Conservation (phyloP, 2,797 vertebrate species). For the Oophaga sylvatica region DNA sequence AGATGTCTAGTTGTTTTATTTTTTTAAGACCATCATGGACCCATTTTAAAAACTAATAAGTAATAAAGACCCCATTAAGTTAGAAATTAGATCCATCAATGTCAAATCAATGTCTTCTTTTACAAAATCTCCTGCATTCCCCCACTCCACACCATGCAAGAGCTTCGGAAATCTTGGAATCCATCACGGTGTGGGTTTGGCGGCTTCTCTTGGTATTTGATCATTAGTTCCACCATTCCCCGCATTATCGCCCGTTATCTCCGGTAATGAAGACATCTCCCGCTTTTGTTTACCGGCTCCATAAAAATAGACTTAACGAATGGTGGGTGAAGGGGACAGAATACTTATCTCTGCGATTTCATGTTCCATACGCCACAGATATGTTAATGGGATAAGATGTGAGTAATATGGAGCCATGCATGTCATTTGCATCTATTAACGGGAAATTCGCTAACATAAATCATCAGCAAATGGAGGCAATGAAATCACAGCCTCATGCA, state of each 20-base stretch:
- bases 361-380: background rate
- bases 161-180: no score
- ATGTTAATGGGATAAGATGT: background rate
- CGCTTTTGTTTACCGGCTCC: background rate
- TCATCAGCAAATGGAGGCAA: constrained; percentile 8
- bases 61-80: no score
- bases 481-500: constrained; percentile 6
- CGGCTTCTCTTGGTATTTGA: background rate
- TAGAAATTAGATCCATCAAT: no score
- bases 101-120: no score
- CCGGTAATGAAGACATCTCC: background rate
- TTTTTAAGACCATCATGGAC: no score
- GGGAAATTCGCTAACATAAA: constrained; percentile 27
- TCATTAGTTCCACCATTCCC: background rate
- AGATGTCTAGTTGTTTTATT: no score
- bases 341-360: constrained; percentile 9
- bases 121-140: no score
- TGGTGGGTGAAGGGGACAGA: background rate
- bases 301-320: background rate
- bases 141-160: no score
- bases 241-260: background rate
- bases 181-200: background rate
- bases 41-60: no score
- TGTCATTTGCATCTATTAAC: constrained; percentile 23
- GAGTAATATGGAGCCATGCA: constrained; percentile 20